These are phyloP conservation scores for Nomada ferruginata DNA, from an alignment of 2,888 invertebrate genomes.

Conservation along the genomic window DNA sequence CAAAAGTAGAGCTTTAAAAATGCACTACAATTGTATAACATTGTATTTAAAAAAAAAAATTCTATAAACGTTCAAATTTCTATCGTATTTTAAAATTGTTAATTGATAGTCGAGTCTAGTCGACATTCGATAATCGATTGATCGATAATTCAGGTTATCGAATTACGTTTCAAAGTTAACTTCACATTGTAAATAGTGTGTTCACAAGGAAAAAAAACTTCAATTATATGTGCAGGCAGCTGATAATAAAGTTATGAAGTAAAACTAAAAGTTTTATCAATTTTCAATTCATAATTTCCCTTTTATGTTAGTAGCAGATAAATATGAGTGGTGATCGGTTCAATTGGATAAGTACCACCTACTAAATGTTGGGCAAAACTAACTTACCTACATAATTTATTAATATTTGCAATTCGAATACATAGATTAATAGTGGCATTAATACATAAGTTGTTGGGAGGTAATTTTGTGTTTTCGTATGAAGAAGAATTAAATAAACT, in stretches of 20 bases:
- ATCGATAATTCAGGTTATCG: constrained; percentile 19
- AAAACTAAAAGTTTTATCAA: background rate
- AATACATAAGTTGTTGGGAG: background rate
- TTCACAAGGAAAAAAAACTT: background rate
- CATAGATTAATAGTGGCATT: background rate
- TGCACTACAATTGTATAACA: background rate
- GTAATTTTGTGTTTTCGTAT: background rate
- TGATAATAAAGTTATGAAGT: constrained; percentile 2
- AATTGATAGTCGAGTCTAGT: background rate
- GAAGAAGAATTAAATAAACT: background rate
- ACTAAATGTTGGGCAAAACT: background rate
- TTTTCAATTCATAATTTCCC: background rate
- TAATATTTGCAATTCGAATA: constrained; percentile 25
- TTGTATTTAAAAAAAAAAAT: background rate
- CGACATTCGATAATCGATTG: constrained; percentile 17
- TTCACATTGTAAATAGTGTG: background rate
- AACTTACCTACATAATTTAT: constrained; percentile 28
- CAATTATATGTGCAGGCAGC: background rate
- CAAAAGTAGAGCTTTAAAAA: too few relatives aligned
- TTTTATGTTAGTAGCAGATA: background rate
- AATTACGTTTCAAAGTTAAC: background rate
- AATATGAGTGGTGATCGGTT: constrained; percentile 4
- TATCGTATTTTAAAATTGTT: background rate
- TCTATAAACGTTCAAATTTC: background rate
- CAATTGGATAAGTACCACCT: background rate